A percentile compares a stretch with the other conserved stretches of the same genome.
phyloP scores from a whole-genome alignment of 2,797 vertebrate genomes.

The Sebastes kiyomatsui region DNA sequence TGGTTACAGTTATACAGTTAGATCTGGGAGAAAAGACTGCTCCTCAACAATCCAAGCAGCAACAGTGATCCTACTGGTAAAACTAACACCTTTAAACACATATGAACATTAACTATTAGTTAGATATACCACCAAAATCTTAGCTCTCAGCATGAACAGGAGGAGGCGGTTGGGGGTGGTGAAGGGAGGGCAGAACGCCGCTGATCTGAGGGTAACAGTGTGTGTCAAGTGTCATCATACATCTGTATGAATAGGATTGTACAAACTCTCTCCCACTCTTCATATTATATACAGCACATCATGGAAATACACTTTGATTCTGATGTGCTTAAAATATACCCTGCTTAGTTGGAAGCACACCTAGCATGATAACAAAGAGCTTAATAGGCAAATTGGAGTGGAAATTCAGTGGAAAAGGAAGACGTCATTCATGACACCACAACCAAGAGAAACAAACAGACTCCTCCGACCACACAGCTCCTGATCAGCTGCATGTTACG shows the following conservation, averaged over 20 bases:
- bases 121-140: not conserved
- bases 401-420: not conserved
- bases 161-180: not conserved
- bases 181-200: not conserved
- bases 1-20: not conserved
- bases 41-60: too few species aligned
- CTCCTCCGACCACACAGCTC: not conserved
- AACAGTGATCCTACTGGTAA: not conserved
- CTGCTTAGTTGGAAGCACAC: not conserved
- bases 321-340: not conserved
- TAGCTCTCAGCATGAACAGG: not conserved
- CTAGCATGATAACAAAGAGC: not conserved
- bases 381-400: not conserved
- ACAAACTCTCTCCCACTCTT: not conserved
- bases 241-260: not conserved
- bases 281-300: not conserved
- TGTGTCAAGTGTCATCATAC: not conserved
- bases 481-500: conserved; percentile 3
- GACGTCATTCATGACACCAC: not conserved
- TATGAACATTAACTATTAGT: not conserved
- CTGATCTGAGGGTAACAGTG: not conserved
- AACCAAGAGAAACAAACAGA: conserved; percentile 2
- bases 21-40: not conserved
- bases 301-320: not conserved
- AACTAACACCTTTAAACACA: not conserved